Conservation (phyloP, 2,888 invertebrate genomes). For the Charanyca ferruginea region DNA sequence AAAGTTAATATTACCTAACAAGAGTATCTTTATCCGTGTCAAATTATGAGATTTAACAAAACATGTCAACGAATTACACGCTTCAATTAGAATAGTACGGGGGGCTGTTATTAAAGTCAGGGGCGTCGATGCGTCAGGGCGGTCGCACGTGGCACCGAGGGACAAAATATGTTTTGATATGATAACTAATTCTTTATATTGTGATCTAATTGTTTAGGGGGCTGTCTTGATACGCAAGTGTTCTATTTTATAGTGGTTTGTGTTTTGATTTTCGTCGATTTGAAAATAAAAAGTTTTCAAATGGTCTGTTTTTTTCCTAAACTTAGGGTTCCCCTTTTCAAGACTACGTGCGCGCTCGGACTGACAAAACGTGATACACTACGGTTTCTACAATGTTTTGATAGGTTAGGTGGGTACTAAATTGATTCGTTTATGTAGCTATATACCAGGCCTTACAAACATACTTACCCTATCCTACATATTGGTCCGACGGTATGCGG, state of each 20-base stretch:
- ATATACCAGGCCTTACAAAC: too few relatives aligned
- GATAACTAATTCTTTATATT: conserved; percentile 80
- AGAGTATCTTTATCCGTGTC: conserved; percentile 77
- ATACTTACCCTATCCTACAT: too few relatives aligned
- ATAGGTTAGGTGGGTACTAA: too few relatives aligned
- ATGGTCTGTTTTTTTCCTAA: not conserved
- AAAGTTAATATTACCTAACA: conserved; percentile 50
- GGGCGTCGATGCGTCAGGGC: conserved; percentile 44
- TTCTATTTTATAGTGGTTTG: conserved; percentile 43
- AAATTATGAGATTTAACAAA: conserved; percentile 88
- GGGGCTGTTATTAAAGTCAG: conserved; percentile 67
- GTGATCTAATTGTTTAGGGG: conserved; percentile 77
- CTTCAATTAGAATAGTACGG: conserved; percentile 80
- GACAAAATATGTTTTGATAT: conserved; percentile 87
- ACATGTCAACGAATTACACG: conserved; percentile 89
- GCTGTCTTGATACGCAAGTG: conserved; percentile 61
- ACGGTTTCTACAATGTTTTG: not conserved
- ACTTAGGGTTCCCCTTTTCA: too few relatives aligned
- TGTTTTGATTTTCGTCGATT: conserved; percentile 22
- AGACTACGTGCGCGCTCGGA: too few relatives aligned
- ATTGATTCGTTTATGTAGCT: too few relatives aligned
- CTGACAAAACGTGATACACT: not conserved
- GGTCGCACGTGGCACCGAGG: conserved; percentile 80
- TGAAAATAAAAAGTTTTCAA: conserved; percentile 4
- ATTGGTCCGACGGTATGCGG: too few relatives aligned